Evolutionary conservation across 2,113 vertebrate species (phyloP), one percentile per base, ranked within the genome.

Genomic region (Psephotus haematonotus): DNA sequence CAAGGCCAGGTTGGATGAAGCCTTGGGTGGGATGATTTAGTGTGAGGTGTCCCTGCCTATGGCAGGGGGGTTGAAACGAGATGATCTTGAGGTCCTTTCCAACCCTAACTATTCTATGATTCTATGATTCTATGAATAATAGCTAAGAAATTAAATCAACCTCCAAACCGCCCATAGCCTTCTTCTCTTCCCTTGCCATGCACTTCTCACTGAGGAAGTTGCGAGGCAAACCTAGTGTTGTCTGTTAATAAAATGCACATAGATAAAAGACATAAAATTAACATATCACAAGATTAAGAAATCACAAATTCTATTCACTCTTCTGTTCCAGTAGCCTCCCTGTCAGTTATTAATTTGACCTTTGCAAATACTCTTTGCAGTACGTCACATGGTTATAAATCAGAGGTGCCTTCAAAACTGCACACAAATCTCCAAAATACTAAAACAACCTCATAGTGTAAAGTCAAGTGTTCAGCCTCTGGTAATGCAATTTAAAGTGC

Each of bases 321-420:
- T 94, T 90, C 90, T 95, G 24, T 84, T 95, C 69, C 74, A 86
- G 79, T 83, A 81, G 35, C 85, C 27, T 90, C 84, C 76, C 60
- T 71, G 79, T 59, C 85, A 90, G 85, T 95, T 96, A 96, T 70
- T 97, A 95, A 81, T 95, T 92, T 93, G 79, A 95, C 93, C 95
- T 94, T 92, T 91, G 70, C 53, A 94, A 91, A 88, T 80, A 90
- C 35, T 90, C 71, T 92, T 96, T 75, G 71, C 72, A 74, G 75
- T 63, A 74, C 3, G 0, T 95, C 90, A 86, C 46, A 67, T 60
- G 88, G 68, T 90, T 88, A 90, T 82, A 95, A 95, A 97, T 86
- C 90, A 94, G 85, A 1, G 2, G 59, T 35, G 50, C 68, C 55
- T 96, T 92, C 90, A 94, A 80, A 95, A 93, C 44, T 31, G 55